These are phyloP conservation scores for Apodemia hepburni DNA, from an alignment of 2,888 invertebrate genomes.

Conservation along the genomic window DNA sequence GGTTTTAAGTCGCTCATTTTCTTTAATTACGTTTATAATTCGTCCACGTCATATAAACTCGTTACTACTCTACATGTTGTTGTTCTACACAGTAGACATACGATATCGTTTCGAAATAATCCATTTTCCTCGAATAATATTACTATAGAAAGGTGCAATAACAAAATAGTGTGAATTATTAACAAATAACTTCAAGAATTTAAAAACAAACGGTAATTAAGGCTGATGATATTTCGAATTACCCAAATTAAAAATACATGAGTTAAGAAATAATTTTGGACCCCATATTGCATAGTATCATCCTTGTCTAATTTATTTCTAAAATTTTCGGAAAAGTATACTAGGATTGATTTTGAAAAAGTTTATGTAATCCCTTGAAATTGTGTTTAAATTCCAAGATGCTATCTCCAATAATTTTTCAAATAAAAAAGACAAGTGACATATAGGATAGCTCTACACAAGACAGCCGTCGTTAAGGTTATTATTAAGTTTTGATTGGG, in stretches of 20 bases:
- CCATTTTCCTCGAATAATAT: slow-evolving; percentile 43
- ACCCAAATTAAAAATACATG: slow-evolving; percentile 58
- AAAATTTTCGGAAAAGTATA: no score
- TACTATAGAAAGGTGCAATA: slow-evolving; percentile 16
- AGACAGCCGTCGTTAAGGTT: slow-evolving; percentile 83
- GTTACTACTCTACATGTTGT: slow-evolving; percentile 56
- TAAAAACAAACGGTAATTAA: slow-evolving; percentile 39
- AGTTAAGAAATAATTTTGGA: slow-evolving; percentile 66
- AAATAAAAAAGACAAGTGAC: slow-evolving; percentile 15
- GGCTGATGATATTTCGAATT: slow-evolving; percentile 72
- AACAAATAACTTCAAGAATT: slow-evolving; percentile 31
- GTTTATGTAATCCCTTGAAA: no score
- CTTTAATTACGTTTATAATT: slow-evolving; percentile 22
- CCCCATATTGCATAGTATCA: slow-evolving; percentile 34
- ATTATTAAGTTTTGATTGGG: slow-evolving; percentile 72
- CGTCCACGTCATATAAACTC: slow-evolving; percentile 52
- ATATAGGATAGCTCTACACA: slow-evolving; percentile 59
- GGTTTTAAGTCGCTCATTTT: background rate
- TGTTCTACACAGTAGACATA: slow-evolving; percentile 80
- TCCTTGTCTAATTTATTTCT: background rate
- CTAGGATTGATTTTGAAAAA: no score
- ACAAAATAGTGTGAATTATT: slow-evolving; percentile 13
- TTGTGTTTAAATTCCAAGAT: no score
- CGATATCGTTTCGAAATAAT: slow-evolving; percentile 76
- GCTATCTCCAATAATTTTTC: background rate